Conservation (phyloP, 2,113 vertebrate genomes). For the Platichthys stellatus region DNA sequence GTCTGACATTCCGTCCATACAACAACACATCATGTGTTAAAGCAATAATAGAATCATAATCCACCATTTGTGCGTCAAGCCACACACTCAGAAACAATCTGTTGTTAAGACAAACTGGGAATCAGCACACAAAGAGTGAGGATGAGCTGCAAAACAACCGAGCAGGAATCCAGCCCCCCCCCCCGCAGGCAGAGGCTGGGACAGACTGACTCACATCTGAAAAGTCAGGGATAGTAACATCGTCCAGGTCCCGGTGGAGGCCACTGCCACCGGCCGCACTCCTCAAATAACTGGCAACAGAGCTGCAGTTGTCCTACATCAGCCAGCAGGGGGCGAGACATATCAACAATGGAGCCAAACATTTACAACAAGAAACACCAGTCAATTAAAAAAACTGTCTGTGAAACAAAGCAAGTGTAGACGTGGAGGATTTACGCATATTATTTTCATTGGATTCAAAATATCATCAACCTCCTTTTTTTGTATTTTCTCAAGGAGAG, state of each 20-base stretch:
- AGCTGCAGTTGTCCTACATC: constrained; percentile 74
- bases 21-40: constrained; percentile 4
- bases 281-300: constrained; percentile 77
- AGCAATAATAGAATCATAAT: not conserved
- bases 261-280: constrained; percentile 60
- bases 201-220: constrained; percentile 71
- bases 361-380: not conserved
- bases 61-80: not conserved
- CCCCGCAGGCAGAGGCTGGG: too few species aligned
- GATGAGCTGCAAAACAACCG: not conserved
- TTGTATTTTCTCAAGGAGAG: too few species aligned
- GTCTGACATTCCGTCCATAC: not conserved
- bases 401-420: not conserved
- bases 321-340: constrained; percentile 63
- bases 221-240: constrained; percentile 79
- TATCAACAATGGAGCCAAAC: constrained; percentile 37
- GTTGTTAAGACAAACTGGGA: not conserved
- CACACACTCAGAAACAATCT: not conserved
- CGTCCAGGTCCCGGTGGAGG: constrained; percentile 73
- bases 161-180: constrained; percentile 1
- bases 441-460: too few species aligned
- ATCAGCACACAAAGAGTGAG: not conserved
- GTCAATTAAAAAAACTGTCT: not conserved
- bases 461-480: too few species aligned
- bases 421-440: too few species aligned